These are phyloP conservation scores for Pachliopta kotzebuea DNA, from an alignment of 2,888 invertebrate species.

Conservation along the genomic window DNA sequence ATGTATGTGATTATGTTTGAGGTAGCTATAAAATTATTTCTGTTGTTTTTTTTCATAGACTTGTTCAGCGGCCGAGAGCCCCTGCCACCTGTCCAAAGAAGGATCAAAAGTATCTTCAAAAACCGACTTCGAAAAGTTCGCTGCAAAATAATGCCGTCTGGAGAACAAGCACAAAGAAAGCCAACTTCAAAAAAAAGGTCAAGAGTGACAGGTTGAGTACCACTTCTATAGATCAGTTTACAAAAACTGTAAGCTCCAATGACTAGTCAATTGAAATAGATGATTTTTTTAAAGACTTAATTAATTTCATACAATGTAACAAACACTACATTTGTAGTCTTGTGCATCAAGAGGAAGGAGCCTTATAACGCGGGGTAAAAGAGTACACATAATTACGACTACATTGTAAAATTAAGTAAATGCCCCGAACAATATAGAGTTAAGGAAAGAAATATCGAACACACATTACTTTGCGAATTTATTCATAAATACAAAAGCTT, in stretches of 20 bases:
- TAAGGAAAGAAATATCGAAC: slow-evolving; percentile 33
- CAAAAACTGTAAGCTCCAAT: slow-evolving; percentile 51
- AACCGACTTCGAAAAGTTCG: too few relatives aligned
- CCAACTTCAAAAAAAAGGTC: too few relatives aligned
- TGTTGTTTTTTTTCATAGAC: too few relatives aligned
- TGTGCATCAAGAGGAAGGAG: slow-evolving; percentile 63
- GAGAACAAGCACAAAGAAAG: too few relatives aligned
- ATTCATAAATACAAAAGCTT: not conserved
- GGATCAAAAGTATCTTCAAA: too few relatives aligned
- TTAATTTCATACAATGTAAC: slow-evolving; percentile 52
- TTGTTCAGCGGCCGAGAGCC: too few relatives aligned
- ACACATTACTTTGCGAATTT: slow-evolving; percentile 29
- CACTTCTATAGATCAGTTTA: slow-evolving; percentile 2
- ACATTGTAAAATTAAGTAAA: slow-evolving; percentile 40
- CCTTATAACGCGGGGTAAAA: slow-evolving; percentile 56
- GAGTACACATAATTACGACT: slow-evolving; percentile 30
- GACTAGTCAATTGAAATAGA: slow-evolving; percentile 52
- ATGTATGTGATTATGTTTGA: too few relatives aligned
- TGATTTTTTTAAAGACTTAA: slow-evolving; percentile 38
- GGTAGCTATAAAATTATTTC: too few relatives aligned
- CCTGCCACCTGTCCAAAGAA: too few relatives aligned
- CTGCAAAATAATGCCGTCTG: too few relatives aligned
- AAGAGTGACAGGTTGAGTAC: slow-evolving; percentile 7
- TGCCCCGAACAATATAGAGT: slow-evolving; percentile 41
- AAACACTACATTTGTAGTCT: slow-evolving; percentile 54